These are phyloP conservation scores for Venusia cambrica DNA, from an alignment of 2,888 invertebrate genomes.

Conservation along the genomic window DNA sequence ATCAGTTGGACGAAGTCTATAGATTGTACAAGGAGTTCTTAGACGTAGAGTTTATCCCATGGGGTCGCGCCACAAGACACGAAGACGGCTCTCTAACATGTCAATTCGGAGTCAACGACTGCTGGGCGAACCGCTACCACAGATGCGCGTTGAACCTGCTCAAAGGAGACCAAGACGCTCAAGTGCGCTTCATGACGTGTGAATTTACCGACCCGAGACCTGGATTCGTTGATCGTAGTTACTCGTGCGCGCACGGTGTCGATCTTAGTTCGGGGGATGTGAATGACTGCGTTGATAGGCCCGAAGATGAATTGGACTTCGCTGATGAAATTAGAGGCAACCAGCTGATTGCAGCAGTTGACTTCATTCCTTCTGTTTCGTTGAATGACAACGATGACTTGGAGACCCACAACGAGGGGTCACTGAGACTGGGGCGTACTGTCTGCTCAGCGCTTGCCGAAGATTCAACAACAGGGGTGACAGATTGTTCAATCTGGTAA, in stretches of 20 bases:
- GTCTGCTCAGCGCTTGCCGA: constrained; percentile 58
- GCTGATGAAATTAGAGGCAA: constrained; percentile 45
- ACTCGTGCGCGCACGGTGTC: constrained; percentile 48
- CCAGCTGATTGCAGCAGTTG: constrained; percentile 41
- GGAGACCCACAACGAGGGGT: constrained; percentile 36
- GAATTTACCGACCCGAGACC: constrained; percentile 54
- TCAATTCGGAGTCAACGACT: constrained; percentile 54
- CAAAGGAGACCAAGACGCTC: constrained; percentile 48
- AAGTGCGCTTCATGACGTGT: constrained; percentile 61
- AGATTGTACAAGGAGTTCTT: constrained; percentile 49
- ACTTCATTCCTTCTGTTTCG: constrained; percentile 59
- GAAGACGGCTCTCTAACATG: constrained; percentile 46
- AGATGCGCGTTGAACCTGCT: constrained; percentile 58
- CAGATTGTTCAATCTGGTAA: too few species aligned
- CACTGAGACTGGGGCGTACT: constrained; percentile 39
- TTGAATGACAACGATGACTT: constrained; percentile 48
- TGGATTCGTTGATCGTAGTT: constrained; percentile 41
- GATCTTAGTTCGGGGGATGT: constrained; percentile 50
- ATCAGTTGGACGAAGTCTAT: constrained; percentile 48
- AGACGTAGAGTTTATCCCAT: constrained; percentile 64
- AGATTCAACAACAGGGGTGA: constrained; percentile 47
- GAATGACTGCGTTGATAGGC: constrained; percentile 51
- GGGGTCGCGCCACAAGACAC: constrained; percentile 57
- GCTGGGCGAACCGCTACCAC: constrained; percentile 67
- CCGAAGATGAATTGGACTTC: constrained; percentile 48